Evolutionary conservation across 53 echinoderm and acorn worm species (phyloP), one percentile per base, ranked within the genome.

Genomic region (Paelopatides confundens): DNA sequence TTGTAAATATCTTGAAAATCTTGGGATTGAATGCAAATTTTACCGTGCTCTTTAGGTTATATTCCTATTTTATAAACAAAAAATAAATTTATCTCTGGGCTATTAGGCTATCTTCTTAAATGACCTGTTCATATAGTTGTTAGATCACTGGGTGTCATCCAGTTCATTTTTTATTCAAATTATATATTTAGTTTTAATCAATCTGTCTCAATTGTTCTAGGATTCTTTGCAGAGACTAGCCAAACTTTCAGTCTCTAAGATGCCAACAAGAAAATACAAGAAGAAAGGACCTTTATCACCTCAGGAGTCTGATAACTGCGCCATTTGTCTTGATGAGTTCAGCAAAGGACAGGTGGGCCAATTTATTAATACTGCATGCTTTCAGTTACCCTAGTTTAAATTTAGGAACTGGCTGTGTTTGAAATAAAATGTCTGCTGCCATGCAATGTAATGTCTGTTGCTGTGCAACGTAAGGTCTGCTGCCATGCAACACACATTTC

Each of bases 261-360:
- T 99, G 99, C 91, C 95, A 67, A 88, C 96, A 2, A 90, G 94
- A 76, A 92, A 87, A 34, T 99, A 96, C 89, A 99, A 96, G 89
- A 94, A 89, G 82, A 95, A 92, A 81, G 87, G 87, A 40, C 85
- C 88, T 35, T 48, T 77, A 49, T 29, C 85, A 31, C 21, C 88
- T 5, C 70, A 77, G 27, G 90, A 91, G 35, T 88, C 92, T 12
- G 93, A 94, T 17, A 93, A 90, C 65, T 99, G 99, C 91, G 95
- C 99, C 2, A 91, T 99, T 14, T 99, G 99, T 82, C 71, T 99
- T 7, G 99, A 99, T 69, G 94, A 92, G 52, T 99, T 95, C 77
- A 47, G 69, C 50, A 90, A 90, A 83, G 95, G 95, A 66, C 95
- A 96, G 88, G 99, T 99, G 79, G 43, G 92, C 17, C 24, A 14